phyloP scores from a whole-genome alignment of 1,140 invertebrate species.

The Drosophila ironensis region DNA sequence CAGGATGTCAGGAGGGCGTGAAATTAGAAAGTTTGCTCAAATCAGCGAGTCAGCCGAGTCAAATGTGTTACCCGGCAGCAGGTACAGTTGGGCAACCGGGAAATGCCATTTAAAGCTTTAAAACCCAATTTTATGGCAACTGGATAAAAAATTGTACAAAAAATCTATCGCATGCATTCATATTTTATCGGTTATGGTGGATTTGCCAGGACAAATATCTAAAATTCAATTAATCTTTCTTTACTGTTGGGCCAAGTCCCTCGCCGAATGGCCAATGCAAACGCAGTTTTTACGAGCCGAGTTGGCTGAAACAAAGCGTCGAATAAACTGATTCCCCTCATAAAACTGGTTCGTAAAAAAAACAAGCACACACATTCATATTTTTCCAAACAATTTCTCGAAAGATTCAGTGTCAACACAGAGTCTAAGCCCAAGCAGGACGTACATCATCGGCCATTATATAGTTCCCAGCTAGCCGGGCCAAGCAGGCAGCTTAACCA shows the following conservation, averaged over 20 bases:
- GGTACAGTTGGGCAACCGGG: not conserved
- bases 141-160: not conserved
- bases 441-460: slow-evolving; percentile 51
- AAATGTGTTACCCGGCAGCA: slow-evolving; percentile 54
- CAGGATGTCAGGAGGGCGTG: slow-evolving; percentile 13
- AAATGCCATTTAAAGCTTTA: not conserved
- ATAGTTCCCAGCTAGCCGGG: slow-evolving; percentile 21
- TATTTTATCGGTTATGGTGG: slow-evolving; percentile 16
- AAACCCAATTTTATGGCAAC: not conserved
- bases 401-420: slow-evolving; percentile 45
- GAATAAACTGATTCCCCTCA: slow-evolving; percentile 21
- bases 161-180: slow-evolving; percentile 1
- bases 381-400: slow-evolving; percentile 53
- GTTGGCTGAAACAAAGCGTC: slow-evolving; percentile 9
- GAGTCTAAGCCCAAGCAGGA: slow-evolving; percentile 38
- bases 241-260: not conserved
- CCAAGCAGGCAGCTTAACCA: slow-evolving; percentile 23
- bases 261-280: not conserved
- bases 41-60: slow-evolving; percentile 59
- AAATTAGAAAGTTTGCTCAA: slow-evolving; percentile 48
- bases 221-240: slow-evolving; percentile 26
- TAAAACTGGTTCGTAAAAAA: not conserved
- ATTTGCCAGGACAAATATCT: not conserved
- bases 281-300: slow-evolving; percentile 14
- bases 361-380: slow-evolving; percentile 34